Percentiles rank a stretch among this genome's conserved stretches.
These are phyloP conservation scores for Lytechinus pictus DNA, from an alignment of 35 echinoderm and acorn worm species.

Conservation along the genomic window DNA sequence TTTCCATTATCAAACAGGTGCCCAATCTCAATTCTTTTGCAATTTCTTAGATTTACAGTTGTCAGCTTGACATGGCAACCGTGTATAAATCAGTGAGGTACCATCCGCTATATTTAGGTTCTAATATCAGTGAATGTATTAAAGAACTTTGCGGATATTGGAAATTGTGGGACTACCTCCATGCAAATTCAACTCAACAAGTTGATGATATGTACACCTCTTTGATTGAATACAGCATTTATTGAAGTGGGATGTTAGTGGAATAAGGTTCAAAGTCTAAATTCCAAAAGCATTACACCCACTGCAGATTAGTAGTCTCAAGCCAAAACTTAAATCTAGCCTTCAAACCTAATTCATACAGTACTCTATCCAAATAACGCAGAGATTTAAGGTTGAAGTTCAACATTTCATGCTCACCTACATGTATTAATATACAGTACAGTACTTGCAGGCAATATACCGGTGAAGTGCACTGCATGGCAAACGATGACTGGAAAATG, in stretches of 20 bases:
- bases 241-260: background rate
- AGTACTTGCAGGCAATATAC: too few species aligned
- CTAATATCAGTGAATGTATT: too few species aligned
- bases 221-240: background rate
- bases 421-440: too few species aligned
- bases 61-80: too few species aligned
- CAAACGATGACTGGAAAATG: too few species aligned
- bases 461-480: too few species aligned
- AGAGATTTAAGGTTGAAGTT: background rate
- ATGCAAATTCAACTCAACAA: background rate
- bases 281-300: slow-evolving; percentile 1
- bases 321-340: background rate
- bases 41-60: too few species aligned
- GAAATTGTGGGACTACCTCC: background rate
- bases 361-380: background rate
- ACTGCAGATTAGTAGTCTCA: background rate
- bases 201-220: background rate
- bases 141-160: background rate
- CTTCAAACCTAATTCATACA: background rate
- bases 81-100: too few species aligned
- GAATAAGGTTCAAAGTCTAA: background rate
- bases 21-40: too few species aligned
- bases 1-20: too few species aligned
- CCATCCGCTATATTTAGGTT: too few species aligned
- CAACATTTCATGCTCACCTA: background rate